Evolutionary conservation across 2,888 invertebrate species (phyloP), one percentile per base, ranked within the genome.

Genomic region (Epinotia demarniana): DNA sequence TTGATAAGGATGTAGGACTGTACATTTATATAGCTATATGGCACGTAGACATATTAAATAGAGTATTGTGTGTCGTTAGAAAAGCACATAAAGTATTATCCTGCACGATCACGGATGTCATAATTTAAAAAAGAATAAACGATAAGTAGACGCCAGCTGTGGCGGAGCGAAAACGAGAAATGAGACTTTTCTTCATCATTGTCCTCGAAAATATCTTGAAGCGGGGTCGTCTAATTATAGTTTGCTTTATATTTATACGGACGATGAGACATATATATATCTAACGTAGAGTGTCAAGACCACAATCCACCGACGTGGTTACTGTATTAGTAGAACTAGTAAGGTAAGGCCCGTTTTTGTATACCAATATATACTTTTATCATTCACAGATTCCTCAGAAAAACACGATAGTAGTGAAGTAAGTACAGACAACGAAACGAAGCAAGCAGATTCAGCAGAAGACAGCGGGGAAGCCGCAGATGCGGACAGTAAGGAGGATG

Each of bases 361-460:
- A 13, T 46, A 46, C 46, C 4, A 18, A 11, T 9, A 11, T 9
- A 18, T 18, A 43, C 23, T 58, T 46, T 39, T 73, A 74, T 18
- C 33, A 9, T 79, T 89, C 86, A 62, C 88, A 94, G 93, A 92
- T 87, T 91, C 93, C 86, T 86, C 86, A 81, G 93, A 92, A 88
- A 93, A 93, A 89, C 90, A 90, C 89, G 92, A 92, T 82, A 94
- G 94, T 88, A 91, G 89, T 90, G 95, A 94, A 91, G 87, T 90
- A 83, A 91, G 89, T 84, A 86, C 92, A 83, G 90, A 90, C 81
- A 89, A 91, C 84, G 90, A 91, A 84, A 89, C 92, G 86, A 91
- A 89, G 86, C 91, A 92, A 87, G 87, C 82, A 77, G 87, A 85
- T 85, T 92, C 92, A 83, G 86, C 83, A 79, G 93, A 93, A 87